These are phyloP conservation scores for Gymnothorax javanicus DNA, from an alignment of 2,797 vertebrate species.

Conservation along the genomic window DNA sequence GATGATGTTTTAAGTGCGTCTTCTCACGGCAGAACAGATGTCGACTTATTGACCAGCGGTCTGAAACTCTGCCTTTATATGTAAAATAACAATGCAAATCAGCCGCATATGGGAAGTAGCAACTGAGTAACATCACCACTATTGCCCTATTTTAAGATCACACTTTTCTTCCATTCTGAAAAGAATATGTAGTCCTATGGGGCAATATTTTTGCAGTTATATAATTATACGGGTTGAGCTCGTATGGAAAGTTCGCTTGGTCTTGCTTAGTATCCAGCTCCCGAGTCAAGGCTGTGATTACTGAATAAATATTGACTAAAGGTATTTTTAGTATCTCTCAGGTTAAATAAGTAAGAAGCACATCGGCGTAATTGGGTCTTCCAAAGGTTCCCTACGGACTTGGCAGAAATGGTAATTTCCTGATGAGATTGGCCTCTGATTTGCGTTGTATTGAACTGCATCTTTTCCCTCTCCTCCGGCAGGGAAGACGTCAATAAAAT, in stretches of 20 bases:
- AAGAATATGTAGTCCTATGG: conserved; percentile 15
- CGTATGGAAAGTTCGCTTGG: no score
- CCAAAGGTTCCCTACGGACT: not conserved
- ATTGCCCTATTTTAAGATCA: conserved; percentile 43
- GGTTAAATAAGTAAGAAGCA: not conserved
- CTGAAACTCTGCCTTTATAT: conserved; percentile 60
- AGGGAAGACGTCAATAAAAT: conserved; percentile 15
- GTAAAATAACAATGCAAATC: conserved; percentile 56
- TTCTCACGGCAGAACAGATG: conserved; percentile 56
- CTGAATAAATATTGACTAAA: not conserved
- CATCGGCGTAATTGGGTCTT: not conserved
- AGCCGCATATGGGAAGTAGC: conserved; percentile 62
- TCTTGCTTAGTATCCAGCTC: not conserved
- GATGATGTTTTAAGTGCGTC: conserved; percentile 19
- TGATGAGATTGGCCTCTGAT: conserved; percentile 10
- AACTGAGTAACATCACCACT: conserved; percentile 45
- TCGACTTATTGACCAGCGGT: conserved; percentile 60
- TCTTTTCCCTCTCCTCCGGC: not conserved
- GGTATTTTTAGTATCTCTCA: not conserved
- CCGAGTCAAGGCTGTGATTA: not conserved
- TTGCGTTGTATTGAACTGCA: conserved; percentile 15
- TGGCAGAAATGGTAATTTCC: not conserved
- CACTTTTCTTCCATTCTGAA: conserved; percentile 38
- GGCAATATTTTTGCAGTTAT: not conserved
- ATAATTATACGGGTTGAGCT: not conserved